A percentile compares a stretch with the other conserved stretches of the same genome.
phyloP scores from a whole-genome alignment of 2,113 vertebrate genomes.

The Brachypteracias leptosomus region DNA sequence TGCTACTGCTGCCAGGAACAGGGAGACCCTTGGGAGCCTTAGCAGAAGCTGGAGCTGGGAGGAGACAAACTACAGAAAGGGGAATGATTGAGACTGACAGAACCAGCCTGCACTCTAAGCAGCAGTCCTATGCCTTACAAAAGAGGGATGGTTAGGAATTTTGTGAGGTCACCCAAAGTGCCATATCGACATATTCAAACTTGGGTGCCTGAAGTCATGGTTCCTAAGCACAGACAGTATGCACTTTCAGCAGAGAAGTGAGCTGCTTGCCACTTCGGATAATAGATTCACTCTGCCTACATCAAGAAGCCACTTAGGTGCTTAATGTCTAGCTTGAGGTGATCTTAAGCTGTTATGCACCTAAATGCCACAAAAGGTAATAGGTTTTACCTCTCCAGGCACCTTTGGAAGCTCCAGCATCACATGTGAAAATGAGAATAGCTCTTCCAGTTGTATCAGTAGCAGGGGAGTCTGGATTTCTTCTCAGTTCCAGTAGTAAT shows the following conservation, averaged over 20 bases:
- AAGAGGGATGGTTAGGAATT: neutral
- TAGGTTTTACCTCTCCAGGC: neutral
- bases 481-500: neutral
- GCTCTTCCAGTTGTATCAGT: neutral
- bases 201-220: neutral
- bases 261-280: neutral
- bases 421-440: neutral
- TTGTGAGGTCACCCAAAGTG: neutral
- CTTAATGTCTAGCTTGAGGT: neutral
- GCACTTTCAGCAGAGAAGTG: neutral
- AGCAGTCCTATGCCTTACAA: neutral
- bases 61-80: neutral
- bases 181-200: neutral
- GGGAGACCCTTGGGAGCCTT: neutral
- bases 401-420: neutral
- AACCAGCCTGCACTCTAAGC: neutral
- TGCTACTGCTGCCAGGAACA: neutral
- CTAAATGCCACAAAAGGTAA: neutral
- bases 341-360: neutral
- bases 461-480: neutral
- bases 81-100: accelerated
- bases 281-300: neutral
- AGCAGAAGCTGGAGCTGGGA: neutral
- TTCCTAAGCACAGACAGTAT: neutral
- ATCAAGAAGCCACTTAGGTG: neutral